These are phyloP conservation scores for Alcedo atthis DNA, from an alignment of 2,797 vertebrate genomes.

Conservation along the genomic window DNA sequence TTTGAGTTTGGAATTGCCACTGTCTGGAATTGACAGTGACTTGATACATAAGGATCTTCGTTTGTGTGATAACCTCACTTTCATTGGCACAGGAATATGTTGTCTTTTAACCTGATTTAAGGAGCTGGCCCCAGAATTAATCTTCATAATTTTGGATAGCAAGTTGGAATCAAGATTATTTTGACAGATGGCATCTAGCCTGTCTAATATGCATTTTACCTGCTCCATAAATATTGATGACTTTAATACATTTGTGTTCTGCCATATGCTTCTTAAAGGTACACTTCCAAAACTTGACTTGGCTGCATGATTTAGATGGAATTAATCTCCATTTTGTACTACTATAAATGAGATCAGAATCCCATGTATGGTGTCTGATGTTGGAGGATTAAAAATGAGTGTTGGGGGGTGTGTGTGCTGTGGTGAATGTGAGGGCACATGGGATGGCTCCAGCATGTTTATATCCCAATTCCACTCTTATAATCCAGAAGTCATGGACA, in stretches of 20 bases:
- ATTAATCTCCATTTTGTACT: conserved; percentile 62
- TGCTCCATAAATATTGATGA: conserved; percentile 72
- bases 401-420: not conserved
- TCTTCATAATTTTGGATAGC: conserved; percentile 51
- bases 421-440: not conserved
- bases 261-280: conserved; percentile 65
- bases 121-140: conserved; percentile 48
- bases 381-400: not conserved
- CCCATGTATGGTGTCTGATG: not conserved
- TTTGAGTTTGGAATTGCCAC: not conserved
- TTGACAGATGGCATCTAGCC: conserved; percentile 68
- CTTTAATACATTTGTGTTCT: conserved; percentile 61
- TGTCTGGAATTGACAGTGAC: conserved; percentile 42
- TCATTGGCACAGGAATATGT: conserved; percentile 41
- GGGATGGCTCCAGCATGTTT: not conserved
- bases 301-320: conserved; percentile 7
- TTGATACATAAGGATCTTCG: conserved; percentile 33
- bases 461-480: not conserved
- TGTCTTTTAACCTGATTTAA: conserved; percentile 64
- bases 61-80: conserved; percentile 55
- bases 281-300: conserved; percentile 50
- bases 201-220: conserved; percentile 67
- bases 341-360: conserved; percentile 17
- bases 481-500: not conserved
- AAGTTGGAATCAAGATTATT: conserved; percentile 59